phyloP scores from a whole-genome alignment of 2,888 invertebrate genomes.

The Cephus sareptanus region DNA sequence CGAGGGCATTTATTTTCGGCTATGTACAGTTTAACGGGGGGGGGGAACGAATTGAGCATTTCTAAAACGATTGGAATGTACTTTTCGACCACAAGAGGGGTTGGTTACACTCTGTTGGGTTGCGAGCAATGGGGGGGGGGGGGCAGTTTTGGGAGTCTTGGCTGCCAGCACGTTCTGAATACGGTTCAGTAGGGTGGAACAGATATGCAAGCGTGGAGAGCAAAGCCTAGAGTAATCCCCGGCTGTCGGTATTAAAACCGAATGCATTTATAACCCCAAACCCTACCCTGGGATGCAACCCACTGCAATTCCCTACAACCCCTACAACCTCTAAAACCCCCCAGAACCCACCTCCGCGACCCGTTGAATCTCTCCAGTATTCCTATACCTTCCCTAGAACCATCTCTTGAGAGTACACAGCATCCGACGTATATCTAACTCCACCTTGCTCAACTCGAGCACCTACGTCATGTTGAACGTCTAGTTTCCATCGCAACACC shows the following conservation, averaged over 20 bases:
- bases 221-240: slow-evolving; percentile 34
- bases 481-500: too few relatives aligned
- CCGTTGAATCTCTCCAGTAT: too few relatives aligned
- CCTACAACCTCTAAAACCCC: background rate
- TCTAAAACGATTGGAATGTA: too few relatives aligned
- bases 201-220: slow-evolving; percentile 17
- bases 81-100: background rate
- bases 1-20: too few relatives aligned
- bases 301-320: background rate
- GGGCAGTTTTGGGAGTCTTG: slow-evolving; percentile 3
- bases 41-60: too few relatives aligned
- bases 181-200: slow-evolving; percentile 23
- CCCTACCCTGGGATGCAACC: background rate
- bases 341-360: background rate
- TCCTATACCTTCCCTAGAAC: too few relatives aligned
- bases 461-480: too few relatives aligned
- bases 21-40: too few relatives aligned
- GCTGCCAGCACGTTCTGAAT: slow-evolving; percentile 12
- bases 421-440: too few relatives aligned
- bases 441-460: too few relatives aligned
- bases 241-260: slow-evolving; percentile 42
- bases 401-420: too few relatives aligned
- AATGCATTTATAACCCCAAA: slow-evolving; percentile 42
- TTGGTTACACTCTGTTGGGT: background rate
- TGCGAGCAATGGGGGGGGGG: background rate